Conservation (phyloP, 2,888 invertebrate genomes). For the Amiota mariae region DNA sequence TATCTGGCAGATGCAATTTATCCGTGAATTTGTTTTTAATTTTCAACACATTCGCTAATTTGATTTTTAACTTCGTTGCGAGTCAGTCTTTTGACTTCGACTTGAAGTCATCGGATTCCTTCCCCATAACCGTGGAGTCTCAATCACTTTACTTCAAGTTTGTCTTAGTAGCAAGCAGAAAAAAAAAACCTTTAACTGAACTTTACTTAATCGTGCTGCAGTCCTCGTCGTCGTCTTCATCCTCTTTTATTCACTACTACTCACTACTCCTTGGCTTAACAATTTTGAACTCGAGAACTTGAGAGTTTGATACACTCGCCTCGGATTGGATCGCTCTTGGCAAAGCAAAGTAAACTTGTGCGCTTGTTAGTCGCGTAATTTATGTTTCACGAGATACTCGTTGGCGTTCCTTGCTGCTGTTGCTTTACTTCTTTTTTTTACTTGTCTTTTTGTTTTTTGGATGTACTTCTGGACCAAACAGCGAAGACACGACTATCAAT, state of each 20-base stretch:
- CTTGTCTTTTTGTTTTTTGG: neutral
- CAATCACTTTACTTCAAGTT: conserved; percentile 16
- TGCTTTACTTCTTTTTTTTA: conserved; percentile 43
- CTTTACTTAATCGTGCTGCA: conserved; percentile 64
- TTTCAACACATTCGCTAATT: conserved; percentile 74
- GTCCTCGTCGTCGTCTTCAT: conserved; percentile 24
- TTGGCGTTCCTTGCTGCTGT: conserved; percentile 57
- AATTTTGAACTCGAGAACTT: conserved; percentile 21
- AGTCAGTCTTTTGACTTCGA: conserved; percentile 50
- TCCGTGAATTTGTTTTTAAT: conserved; percentile 74
- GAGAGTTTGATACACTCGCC: conserved; percentile 17
- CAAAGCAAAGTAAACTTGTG: conserved; percentile 40
- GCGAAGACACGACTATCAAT: conserved; percentile 8
- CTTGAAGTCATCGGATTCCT: conserved; percentile 64
- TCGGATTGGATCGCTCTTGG: conserved; percentile 46
- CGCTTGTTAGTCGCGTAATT: conserved; percentile 72
- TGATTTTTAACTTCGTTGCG: conserved; percentile 73
- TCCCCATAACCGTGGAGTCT: conserved; percentile 38
- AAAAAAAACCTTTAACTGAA: conserved; percentile 51
- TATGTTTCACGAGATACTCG: conserved; percentile 71
- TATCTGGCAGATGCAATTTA: conserved; percentile 73
- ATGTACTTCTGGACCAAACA: neutral
- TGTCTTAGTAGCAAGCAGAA: conserved; percentile 38
- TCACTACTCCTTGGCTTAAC: conserved; percentile 24
- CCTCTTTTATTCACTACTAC: no score